Conservation (phyloP, 2,113 vertebrate genomes). For the Carollia perspicillata region DNA sequence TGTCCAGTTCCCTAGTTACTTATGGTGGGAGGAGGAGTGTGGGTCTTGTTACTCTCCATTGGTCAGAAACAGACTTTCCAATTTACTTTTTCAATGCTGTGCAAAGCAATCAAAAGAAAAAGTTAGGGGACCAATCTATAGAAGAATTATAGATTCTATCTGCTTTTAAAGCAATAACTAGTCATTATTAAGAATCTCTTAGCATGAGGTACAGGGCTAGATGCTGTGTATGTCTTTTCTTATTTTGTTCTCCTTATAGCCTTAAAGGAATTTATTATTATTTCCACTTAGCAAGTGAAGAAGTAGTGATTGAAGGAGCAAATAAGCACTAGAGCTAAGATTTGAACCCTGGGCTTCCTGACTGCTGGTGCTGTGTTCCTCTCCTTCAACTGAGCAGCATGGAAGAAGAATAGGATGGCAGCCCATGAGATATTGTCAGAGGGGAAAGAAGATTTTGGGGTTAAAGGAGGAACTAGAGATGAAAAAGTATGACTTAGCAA, state of each 20-base stretch:
- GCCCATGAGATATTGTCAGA: not conserved
- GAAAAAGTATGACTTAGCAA: not conserved
- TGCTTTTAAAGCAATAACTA: not conserved
- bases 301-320: not conserved
- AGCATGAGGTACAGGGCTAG: not conserved
- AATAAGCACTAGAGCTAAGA: not conserved
- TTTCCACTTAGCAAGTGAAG: not conserved
- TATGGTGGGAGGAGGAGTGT: not conserved
- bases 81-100: not conserved
- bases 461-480: not conserved
- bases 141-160: not conserved
- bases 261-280: not conserved
- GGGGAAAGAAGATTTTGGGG: not conserved
- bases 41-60: not conserved
- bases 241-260: not conserved
- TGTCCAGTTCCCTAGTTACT: not conserved
- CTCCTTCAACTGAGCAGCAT: not conserved
- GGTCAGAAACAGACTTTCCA: not conserved
- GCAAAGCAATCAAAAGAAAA: not conserved
- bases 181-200: not conserved
- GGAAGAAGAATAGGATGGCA: not conserved
- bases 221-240: not conserved
- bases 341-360: not conserved
- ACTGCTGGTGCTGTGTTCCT: not conserved
- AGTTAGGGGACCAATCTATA: not conserved